A percentile compares a stretch with the other conserved stretches of the same genome.
Evolutionary conservation across 2,888 invertebrate genomes (phyloP).

Genomic region (Escarpia spicata): DNA sequence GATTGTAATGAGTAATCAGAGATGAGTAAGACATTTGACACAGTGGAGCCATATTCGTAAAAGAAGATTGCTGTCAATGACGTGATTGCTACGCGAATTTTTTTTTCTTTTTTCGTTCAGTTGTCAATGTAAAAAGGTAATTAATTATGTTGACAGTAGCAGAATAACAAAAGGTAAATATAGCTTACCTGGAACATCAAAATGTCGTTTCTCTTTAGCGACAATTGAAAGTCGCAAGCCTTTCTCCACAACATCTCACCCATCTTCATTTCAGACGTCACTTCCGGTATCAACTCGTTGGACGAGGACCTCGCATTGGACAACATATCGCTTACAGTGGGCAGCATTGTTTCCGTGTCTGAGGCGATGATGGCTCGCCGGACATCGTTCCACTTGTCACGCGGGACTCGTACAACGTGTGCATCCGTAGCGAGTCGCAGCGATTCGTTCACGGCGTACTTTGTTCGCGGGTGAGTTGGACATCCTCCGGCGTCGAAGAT

Average conservation of each 20-base stretch:
- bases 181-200: neutral
- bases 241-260: constrained; percentile 20
- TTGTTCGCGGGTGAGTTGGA: constrained; percentile 14
- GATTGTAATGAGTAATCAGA: no score
- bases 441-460: neutral
- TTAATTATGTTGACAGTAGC: no score
- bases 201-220: constrained; percentile 30
- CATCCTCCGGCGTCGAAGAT: constrained; percentile 48
- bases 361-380: neutral
- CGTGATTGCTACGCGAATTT: no score
- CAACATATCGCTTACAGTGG: neutral
- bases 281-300: constrained; percentile 42
- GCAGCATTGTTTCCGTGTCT: neutral
- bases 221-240: constrained; percentile 37
- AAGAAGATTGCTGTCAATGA: no score
- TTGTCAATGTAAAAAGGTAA: no score
- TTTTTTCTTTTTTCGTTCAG: no score
- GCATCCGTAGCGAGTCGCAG: neutral
- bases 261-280: neutral
- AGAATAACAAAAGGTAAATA: no score
- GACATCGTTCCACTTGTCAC: neutral
- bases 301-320: neutral
- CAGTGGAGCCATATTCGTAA: no score
- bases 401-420: neutral
- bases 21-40: no score